Evolutionary conservation across 2,888 invertebrate genomes (phyloP).

Genomic region (Netelia inedita): DNA sequence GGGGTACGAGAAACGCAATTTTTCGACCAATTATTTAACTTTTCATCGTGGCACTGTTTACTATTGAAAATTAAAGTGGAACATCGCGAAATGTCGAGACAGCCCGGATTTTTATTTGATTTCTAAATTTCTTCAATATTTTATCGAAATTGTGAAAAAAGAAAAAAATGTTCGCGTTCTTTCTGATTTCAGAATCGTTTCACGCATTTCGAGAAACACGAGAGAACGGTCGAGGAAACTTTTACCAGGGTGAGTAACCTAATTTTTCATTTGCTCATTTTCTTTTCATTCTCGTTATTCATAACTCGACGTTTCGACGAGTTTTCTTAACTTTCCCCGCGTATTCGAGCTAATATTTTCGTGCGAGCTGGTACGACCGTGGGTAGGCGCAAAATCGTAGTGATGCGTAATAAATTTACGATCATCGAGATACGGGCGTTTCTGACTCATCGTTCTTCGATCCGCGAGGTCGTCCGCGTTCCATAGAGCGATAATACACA

Average conservation of each 20-base stretch:
- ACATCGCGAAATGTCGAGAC: not conserved
- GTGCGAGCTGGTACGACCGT: conserved; percentile 51
- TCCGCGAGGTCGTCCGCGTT: conserved; percentile 26
- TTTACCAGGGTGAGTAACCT: conserved; percentile 78
- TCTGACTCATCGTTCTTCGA: conserved; percentile 55
- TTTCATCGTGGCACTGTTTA: not conserved
- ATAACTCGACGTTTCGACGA: not conserved
- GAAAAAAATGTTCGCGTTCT: conserved; percentile 11
- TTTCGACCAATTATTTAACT: not conserved
- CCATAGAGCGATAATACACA: not conserved
- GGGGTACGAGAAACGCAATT: conserved; percentile 48
- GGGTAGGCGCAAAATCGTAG: conserved; percentile 40
- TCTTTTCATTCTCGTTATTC: conserved; percentile 2
- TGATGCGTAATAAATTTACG: conserved; percentile 50
- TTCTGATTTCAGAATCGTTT: conserved; percentile 78
- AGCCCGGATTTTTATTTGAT: conserved; percentile 41
- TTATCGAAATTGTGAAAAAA: conserved; percentile 30
- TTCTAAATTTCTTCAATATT: conserved; percentile 28
- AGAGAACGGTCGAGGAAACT: conserved; percentile 74
- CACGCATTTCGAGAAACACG: conserved; percentile 72
- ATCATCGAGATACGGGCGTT: conserved; percentile 42
- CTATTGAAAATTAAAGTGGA: not conserved
- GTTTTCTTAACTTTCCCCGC: not conserved
- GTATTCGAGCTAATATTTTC: conserved; percentile 22
- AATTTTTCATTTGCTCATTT: conserved; percentile 14